Evolutionary conservation across 1,140 invertebrate genomes (phyloP), one percentile per base, ranked within the genome.

Genomic region (Nomia melanderi): DNA sequence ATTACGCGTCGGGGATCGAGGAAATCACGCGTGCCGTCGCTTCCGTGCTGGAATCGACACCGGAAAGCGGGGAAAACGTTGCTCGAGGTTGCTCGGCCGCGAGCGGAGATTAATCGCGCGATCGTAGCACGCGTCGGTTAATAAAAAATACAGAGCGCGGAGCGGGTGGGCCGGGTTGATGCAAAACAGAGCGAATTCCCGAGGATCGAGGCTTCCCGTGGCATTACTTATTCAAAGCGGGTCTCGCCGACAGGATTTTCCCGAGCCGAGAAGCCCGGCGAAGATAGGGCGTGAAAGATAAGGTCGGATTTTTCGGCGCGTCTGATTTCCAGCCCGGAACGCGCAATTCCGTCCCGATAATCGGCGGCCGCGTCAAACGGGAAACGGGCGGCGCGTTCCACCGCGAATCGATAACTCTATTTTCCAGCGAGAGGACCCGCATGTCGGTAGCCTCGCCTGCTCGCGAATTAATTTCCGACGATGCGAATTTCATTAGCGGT

Each of bases 391-490:
- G 0, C 25, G 8, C 6, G 41, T n/a, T 31, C 17, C 50, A 20
- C 11, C 23, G 36, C 39, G 69, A 77, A 71, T 77, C 74, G 57
- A 70, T 77, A 77, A 41, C 57, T 54, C 25, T n/a, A 62, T 70
- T 77, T 71, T 33, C 41, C 44, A 20, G 20, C 7, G 25, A 44
- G 17, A 29, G 56, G 7, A 71, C 23, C 17, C 71, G n/a, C 14
- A 12, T 23, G 36, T 1, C 3, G 17, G 33, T 25, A 31, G 17
- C 17, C 27, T n/a, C 14, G 31, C 7, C 6, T 27, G 47, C 25
- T 50, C 71, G 73, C 74, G 56, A 77, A 77, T 77, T 70, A 77
- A 77, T 77, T 77, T 77, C 31, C 66, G 14, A 71, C 66, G 33
- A 71, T 77, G 56, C 33, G 67, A 71, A 77, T 77, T 77, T 70